A percentile compares a stretch with the other conserved stretches of the same genome.
Evolutionary conservation across 2,113 vertebrate genomes (phyloP).

Genomic region (Saccopteryx bilineata): DNA sequence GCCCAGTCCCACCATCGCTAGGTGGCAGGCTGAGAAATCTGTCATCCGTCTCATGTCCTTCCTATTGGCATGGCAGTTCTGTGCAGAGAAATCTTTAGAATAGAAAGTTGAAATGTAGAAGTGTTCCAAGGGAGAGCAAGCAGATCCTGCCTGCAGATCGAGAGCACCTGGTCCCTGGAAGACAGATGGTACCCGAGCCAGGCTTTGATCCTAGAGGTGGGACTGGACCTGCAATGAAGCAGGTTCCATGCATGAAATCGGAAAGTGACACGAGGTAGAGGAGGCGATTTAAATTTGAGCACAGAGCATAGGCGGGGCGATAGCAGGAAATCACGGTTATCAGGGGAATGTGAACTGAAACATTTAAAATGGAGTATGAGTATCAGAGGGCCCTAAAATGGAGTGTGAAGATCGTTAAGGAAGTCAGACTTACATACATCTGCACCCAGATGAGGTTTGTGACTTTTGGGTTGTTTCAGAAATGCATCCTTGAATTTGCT

Average conservation of each 20-base stretch:
- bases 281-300: neutral
- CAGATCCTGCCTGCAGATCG: neutral
- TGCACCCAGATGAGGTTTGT: neutral
- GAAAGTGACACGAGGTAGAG: rapidly evolving
- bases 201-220: neutral
- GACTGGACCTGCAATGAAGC: neutral
- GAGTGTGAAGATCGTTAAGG: too few relatives aligned
- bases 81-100: neutral
- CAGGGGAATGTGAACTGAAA: neutral
- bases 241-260: neutral
- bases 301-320: neutral
- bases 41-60: neutral
- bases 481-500: neutral
- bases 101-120: neutral
- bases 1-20: neutral
- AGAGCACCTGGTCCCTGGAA: neutral
- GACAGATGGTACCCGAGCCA: neutral
- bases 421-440: neutral
- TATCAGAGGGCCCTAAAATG: neutral
- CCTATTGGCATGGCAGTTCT: neutral
- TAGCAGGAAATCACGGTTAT: too few relatives aligned
- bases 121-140: neutral
- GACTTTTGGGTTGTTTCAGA: neutral
- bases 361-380: neutral
- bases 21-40: neutral